Base-by-base conservation (phyloP, 2,888 invertebrate genomes). In the Cephalotes varians region DNA sequence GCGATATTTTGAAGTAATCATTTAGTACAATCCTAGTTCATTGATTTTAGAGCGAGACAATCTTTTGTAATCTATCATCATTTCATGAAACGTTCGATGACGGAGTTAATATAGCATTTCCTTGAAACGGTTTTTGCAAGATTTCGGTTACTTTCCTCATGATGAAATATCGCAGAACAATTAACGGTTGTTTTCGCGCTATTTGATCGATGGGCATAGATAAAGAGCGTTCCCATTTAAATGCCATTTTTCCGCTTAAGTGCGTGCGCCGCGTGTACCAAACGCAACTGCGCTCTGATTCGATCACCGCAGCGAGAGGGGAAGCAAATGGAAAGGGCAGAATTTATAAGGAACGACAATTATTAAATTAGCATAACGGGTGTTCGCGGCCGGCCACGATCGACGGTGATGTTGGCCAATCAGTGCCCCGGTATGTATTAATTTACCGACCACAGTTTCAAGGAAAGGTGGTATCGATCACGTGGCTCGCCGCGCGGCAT, bases 341-440 rank as follows among this genome's bases (percentile, higher is more conserved):
- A 87, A 83, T 84, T 88, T 84, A 76, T 84, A 82, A 60, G 54
- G 56, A 83, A 80, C 82, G 76, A 86, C 81, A 82, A 72, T 86
- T 90, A 89, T 87, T 82, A 77, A 89, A 89, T 90, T 90, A 86
- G 83, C 90, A 89, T 89, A 89, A 90, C 89, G 88, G 77, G 82
- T 87, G 65, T 37, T 28, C 25, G 64, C 64, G 85, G 62, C 34
- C 67, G 37, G 54, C 64, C 51, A 60, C 60, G 81, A 81, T 74
- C 81, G 56, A 54, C 49, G 31, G n/a, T 21, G 62, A 76, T 54
- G 74, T 88, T 89, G 80, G 82, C 86, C 85, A 90, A 90, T 90
- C 85, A 51, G 56, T 83, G 71, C 18, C 51, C 44, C 47, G 65
- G 87, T 87, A 88, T 89, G 85, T 85, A 77, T 85, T 86, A 87